phyloP scores from a whole-genome alignment of 2,888 invertebrate species.

The Chamaedrilus cognettii region DNA sequence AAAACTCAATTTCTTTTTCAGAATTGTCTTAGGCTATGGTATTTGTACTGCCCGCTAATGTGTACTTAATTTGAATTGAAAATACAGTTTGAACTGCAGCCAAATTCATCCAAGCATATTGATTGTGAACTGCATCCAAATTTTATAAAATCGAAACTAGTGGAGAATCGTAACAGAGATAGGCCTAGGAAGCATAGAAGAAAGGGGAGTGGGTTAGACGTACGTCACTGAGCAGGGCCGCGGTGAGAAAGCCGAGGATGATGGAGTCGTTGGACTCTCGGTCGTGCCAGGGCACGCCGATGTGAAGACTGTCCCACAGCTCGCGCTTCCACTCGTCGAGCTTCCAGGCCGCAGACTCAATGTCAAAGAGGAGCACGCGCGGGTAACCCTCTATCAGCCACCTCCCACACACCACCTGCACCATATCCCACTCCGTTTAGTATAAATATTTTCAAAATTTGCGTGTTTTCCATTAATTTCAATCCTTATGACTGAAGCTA shows the following conservation, averaged over 20 bases:
- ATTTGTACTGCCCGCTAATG: too few species aligned
- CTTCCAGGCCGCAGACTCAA: constrained; percentile 95
- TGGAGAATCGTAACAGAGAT: background rate
- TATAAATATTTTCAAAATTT: too few species aligned
- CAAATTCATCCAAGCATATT: too few species aligned
- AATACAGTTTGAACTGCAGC: too few species aligned
- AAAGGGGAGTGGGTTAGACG: too few species aligned
- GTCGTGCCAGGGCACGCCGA: constrained; percentile 83
- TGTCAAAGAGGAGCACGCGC: constrained; percentile 95
- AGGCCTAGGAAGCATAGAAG: background rate
- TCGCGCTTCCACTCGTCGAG: constrained; percentile 93
- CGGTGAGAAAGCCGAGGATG: constrained; percentile 92
- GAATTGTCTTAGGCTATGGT: too few species aligned
- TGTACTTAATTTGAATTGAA: too few species aligned
- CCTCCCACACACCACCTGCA: constrained; percentile 88
- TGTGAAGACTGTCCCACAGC: constrained; percentile 72
- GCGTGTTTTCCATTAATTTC: too few species aligned
- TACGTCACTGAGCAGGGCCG: constrained; percentile 85
- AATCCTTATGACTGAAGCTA: too few species aligned
- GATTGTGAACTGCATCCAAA: too few species aligned
- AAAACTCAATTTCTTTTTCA: too few species aligned
- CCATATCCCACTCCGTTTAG: too few species aligned
- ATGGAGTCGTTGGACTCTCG: constrained; percentile 96
- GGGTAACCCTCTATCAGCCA: constrained; percentile 99
- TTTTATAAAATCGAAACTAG: constrained; percentile 2